Percentiles rank a stretch among this genome's conserved stretches.
Evolutionary conservation across 2,888 invertebrate species (phyloP).

Genomic region (Epsilonema sp.): DNA sequence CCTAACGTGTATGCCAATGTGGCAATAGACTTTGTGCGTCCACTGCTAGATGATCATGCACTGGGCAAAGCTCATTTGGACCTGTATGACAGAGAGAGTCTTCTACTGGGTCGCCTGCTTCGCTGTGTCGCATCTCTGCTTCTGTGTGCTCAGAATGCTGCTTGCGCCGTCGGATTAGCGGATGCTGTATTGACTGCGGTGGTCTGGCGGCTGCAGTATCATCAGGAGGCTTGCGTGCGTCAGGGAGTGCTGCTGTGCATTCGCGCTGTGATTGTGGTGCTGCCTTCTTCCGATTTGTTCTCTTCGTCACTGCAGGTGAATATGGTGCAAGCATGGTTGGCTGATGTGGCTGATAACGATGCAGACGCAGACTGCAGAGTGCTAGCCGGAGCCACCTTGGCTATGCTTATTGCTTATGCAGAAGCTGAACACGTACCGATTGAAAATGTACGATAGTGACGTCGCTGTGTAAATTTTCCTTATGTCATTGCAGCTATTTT

Average conservation of each 20-base stretch:
- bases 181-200: conserved; percentile 50
- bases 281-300: neutral
- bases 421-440: too few species aligned
- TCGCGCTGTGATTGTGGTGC: neutral
- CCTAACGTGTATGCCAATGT: too few species aligned
- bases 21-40: neutral
- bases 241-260: conserved; percentile 36
- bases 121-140: neutral
- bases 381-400: too few species aligned
- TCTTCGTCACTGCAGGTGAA: neutral
- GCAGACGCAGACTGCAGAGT: too few species aligned
- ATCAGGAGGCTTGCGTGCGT: conserved; percentile 46
- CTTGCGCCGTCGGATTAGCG: neutral
- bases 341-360: too few species aligned
- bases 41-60: neutral
- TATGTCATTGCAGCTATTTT: too few species aligned
- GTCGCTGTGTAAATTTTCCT: too few species aligned
- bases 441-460: too few species aligned
- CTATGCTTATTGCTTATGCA: too few species aligned
- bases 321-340: too few species aligned
- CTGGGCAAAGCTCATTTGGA: neutral
- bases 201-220: conserved; percentile 45
- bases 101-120: neutral
- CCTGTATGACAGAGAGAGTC: neutral
- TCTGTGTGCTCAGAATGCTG: neutral